These are phyloP conservation scores for Prolemur simus DNA, from an alignment of 2,113 vertebrate genomes.

Conservation along the genomic window DNA sequence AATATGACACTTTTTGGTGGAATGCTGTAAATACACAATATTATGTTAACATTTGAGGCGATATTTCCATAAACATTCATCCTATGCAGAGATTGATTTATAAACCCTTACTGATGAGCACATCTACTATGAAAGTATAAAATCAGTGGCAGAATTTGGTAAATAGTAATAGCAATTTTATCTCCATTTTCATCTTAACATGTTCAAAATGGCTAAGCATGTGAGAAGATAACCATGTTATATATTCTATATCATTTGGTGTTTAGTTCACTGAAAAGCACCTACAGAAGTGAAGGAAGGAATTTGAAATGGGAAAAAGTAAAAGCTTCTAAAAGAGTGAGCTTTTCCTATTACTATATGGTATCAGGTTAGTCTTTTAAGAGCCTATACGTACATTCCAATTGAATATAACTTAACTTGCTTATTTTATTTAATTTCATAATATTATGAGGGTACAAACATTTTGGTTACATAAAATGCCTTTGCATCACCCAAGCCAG, in stretches of 20 bases:
- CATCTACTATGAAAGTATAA: background rate
- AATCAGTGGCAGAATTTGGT: background rate
- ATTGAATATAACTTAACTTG: background rate
- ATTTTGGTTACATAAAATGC: too few relatives aligned
- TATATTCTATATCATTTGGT: background rate
- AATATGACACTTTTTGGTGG: background rate
- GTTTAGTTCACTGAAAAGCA: background rate
- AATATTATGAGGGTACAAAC: too few relatives aligned
- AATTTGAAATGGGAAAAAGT: background rate
- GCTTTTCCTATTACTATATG: background rate
- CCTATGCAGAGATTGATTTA: background rate
- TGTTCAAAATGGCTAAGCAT: background rate
- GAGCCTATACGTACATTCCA: background rate
- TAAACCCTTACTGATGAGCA: background rate
- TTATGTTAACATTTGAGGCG: conserved; percentile 15
- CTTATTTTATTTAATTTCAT: background rate
- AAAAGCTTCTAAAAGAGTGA: background rate
- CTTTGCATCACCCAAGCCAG: too few relatives aligned
- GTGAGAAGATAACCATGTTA: background rate
- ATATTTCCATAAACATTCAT: background rate
- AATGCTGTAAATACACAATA: background rate
- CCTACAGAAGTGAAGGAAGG: background rate
- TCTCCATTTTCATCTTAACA: background rate
- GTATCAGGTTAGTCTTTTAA: background rate
- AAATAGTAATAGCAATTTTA: background rate